These are phyloP conservation scores for Gymnocephalus cernua DNA, from an alignment of 2,113 vertebrate species.

Conservation along the genomic window DNA sequence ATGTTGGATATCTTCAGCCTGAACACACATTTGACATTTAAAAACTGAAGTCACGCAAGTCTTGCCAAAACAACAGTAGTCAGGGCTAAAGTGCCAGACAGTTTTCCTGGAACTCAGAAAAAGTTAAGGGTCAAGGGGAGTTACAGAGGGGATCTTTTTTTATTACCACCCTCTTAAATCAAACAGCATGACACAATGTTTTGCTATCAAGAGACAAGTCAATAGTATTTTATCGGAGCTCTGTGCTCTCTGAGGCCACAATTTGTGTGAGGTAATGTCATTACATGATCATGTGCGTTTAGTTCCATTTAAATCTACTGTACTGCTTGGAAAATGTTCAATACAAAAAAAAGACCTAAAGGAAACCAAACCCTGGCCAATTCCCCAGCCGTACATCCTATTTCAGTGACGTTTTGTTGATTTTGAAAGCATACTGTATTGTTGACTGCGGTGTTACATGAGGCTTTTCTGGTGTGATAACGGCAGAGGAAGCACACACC, in stretches of 20 bases:
- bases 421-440: neutral
- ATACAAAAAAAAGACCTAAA: neutral
- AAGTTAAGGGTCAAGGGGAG: neutral
- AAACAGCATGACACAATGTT: neutral
- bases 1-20: neutral
- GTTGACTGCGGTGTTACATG: neutral
- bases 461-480: neutral
- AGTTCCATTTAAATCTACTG: neutral
- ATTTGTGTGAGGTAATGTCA: neutral
- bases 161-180: neutral
- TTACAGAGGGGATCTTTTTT: neutral
- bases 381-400: neutral
- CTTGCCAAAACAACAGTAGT: neutral
- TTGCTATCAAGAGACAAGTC: neutral
- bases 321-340: neutral
- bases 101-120: neutral
- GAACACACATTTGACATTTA: too few relatives aligned
- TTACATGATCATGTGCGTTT: neutral
- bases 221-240: neutral
- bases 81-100: too few relatives aligned
- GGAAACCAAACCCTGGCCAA: neutral
- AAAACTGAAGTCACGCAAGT: neutral
- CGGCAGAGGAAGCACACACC: neutral
- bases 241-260: neutral
- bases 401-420: neutral